These are phyloP conservation scores for Emmelina monodactyla DNA, from an alignment of 2,888 invertebrate genomes.

Conservation along the genomic window DNA sequence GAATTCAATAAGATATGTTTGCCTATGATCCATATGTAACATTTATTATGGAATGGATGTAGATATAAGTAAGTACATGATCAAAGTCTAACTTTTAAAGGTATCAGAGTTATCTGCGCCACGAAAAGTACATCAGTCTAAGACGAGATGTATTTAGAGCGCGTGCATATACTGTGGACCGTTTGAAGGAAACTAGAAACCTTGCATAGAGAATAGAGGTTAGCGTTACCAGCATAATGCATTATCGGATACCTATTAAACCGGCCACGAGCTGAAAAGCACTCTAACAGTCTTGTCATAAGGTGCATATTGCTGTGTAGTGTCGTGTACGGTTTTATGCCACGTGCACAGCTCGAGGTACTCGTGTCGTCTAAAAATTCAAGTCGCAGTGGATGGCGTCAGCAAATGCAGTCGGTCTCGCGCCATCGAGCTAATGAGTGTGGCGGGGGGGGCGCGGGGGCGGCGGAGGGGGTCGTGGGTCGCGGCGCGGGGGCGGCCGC, in stretches of 20 bases:
- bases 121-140: too few relatives aligned
- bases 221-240: not conserved
- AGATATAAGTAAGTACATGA: too few relatives aligned
- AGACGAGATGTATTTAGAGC: too few relatives aligned
- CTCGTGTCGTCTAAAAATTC: slow-evolving; percentile 38
- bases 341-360: slow-evolving; percentile 6
- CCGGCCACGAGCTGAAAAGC: not conserved
- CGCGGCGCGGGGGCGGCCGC: slow-evolving; percentile 20
- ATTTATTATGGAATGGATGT: too few relatives aligned
- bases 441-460: slow-evolving; percentile 18
- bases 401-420: slow-evolving; percentile 41
- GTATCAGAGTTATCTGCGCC: too few relatives aligned
- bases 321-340: not conserved
- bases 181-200: too few relatives aligned
- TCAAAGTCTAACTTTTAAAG: too few relatives aligned
- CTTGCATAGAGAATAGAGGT: too few relatives aligned
- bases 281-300: not conserved
- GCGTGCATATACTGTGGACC: too few relatives aligned
- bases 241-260: not conserved
- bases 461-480: slow-evolving; percentile 17
- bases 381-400: slow-evolving; percentile 38
- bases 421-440: slow-evolving; percentile 48
- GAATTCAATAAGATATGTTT: too few relatives aligned
- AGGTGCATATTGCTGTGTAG: not conserved
- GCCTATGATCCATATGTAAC: too few relatives aligned